Base-by-base conservation (phyloP, 2,113 vertebrate genomes). In the Henicopernis longicauda region DNA sequence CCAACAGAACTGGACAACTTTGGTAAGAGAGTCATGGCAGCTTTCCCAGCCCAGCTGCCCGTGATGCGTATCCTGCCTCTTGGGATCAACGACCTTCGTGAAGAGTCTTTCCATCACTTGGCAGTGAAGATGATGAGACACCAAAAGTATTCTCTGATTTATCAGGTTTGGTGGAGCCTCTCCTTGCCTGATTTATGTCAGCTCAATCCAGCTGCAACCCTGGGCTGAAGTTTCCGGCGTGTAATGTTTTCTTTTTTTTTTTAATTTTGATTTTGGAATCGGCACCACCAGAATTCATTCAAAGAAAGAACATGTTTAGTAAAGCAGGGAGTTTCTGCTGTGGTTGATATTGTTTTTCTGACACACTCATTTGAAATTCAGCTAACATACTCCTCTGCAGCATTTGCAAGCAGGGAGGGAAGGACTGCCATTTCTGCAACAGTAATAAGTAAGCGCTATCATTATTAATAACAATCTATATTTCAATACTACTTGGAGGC, bases 391-490 rank as follows among this genome's bases (percentile, higher is more conserved):
- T 74, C 50, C 57, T 47, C 44, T 76, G 47, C 84, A 89, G 31
- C 47, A 31, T 65, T 83, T 90, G 45, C 36, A 76, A 72, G 73
- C 54, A 74, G 36, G 18, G 40, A 77, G 36, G 52, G 62, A 80
- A 76, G 61, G 69, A 26, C 25, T 93, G 49, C 25, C 38, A 23
- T 80, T 93, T 69, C 91, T 77, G 70, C 78, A 77, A 40, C 74
- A 86, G 79, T 40, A 70, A 86, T 66, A 21, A 55, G 63, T 45
- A 80, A 80, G 29, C 80, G 77, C 70, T 86, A 6, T 88, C 67
- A 23, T 91, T 95, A 78, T 94, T 96, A 93, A 77, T 92, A 77
- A 65, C 62, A 88, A 86, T 94, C 84, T 90, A 6, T 89, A 59
- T 91, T 93, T 90, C 94, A 85, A 22, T 82, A 63, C 50, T 83